A percentile compares a stretch with the other conserved stretches of the same genome.
Conservation (phyloP, 2,888 invertebrate species). For the Rotaria magnacalcarata region DNA sequence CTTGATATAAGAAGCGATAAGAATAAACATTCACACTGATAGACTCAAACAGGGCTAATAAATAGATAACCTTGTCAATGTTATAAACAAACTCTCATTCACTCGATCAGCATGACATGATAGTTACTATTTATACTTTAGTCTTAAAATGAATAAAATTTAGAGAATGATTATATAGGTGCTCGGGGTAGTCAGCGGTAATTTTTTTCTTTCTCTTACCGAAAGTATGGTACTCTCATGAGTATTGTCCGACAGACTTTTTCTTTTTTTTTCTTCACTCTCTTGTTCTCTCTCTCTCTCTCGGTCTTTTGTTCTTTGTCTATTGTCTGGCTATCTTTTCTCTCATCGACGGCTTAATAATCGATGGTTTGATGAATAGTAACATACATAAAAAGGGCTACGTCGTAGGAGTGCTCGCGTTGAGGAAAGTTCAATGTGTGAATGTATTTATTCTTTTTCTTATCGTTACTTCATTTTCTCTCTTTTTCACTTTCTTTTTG, state of each 20-base stretch:
- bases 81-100: neutral
- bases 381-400: neutral
- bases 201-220: neutral
- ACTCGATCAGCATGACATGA: neutral
- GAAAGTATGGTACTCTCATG: neutral
- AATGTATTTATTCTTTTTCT: neutral
- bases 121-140: neutral
- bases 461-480: neutral
- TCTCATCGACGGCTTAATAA: slow-evolving; percentile 13
- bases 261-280: neutral
- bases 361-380: neutral
- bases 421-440: neutral
- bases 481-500: neutral
- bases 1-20: neutral
- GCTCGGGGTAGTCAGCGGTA: neutral
- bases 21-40: neutral
- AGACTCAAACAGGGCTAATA: neutral
- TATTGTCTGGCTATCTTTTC: slow-evolving; percentile 20
- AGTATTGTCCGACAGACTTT: neutral
- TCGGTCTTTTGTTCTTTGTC: neutral
- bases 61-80: neutral
- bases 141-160: neutral
- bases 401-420: neutral
- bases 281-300: neutral
- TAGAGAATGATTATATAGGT: neutral